phyloP scores from a whole-genome alignment of 2,888 invertebrate species.

The Platynereis dumerilii region DNA sequence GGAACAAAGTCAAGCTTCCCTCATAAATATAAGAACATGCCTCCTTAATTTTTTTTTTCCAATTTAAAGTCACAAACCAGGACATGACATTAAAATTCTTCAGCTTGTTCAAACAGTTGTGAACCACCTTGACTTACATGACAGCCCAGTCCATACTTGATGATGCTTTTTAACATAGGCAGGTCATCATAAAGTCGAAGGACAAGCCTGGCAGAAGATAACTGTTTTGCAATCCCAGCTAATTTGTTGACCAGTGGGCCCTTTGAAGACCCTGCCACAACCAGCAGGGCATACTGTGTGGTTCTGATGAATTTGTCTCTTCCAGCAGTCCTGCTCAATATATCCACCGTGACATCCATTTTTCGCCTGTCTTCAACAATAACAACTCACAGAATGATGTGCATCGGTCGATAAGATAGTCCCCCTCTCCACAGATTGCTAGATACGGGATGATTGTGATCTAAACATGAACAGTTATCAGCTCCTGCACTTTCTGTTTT shows the following conservation, averaged over 20 bases:
- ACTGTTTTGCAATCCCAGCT: conserved; percentile 40
- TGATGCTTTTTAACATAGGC: conserved; percentile 69
- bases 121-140: conserved; percentile 64
- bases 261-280: conserved; percentile 29
- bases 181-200: conserved; percentile 84
- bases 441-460: too few species aligned
- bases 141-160: conserved; percentile 73
- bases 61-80: too few species aligned
- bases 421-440: too few species aligned
- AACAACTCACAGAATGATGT: neutral
- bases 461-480: too few species aligned
- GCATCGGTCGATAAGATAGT: too few species aligned
- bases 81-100: neutral
- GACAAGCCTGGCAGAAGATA: conserved; percentile 69
- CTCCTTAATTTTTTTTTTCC: too few species aligned
- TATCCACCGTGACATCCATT: conserved; percentile 34
- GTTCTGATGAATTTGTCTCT: conserved; percentile 38
- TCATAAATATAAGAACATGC: too few species aligned
- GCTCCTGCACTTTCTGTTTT: too few species aligned
- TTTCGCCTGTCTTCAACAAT: neutral
- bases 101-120: neutral
- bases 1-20: too few species aligned
- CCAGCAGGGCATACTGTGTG: conserved; percentile 26
- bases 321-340: conserved; percentile 31
- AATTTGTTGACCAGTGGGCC: conserved; percentile 34